phyloP scores from a whole-genome alignment of 1,140 invertebrate genomes.

The Listronotus bonariensis region DNA sequence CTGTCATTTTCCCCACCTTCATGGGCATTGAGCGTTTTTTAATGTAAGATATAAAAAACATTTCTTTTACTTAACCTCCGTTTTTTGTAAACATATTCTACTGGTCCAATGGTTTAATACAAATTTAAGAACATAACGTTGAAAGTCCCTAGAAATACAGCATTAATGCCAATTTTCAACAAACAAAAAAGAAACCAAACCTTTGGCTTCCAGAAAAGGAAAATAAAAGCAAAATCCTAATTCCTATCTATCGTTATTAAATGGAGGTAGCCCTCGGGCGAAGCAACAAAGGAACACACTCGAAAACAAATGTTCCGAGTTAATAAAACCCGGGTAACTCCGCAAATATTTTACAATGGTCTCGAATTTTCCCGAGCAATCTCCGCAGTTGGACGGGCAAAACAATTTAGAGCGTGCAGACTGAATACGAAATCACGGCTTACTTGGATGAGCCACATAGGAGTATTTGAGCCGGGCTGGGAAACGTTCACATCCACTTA shows the following conservation, averaged over 20 bases:
- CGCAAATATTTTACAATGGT: slow-evolving; percentile 39
- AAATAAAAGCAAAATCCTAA: too few relatives aligned
- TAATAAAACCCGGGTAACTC: slow-evolving; percentile 30
- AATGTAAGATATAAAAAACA: too few relatives aligned
- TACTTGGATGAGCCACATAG: slow-evolving; percentile 41
- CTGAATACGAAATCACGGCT: slow-evolving; percentile 49
- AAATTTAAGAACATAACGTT: too few relatives aligned
- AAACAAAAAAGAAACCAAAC: too few relatives aligned
- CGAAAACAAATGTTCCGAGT: slow-evolving; percentile 34
- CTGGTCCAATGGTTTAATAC: neutral
- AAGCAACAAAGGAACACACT: slow-evolving; percentile 21
- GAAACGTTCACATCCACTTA: slow-evolving; percentile 47
- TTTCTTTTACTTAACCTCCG: neutral
- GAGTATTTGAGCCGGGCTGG: slow-evolving; percentile 31
- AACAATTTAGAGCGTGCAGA: slow-evolving; percentile 48
- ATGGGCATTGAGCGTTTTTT: too few relatives aligned
- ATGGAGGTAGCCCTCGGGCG: slow-evolving; percentile 2
- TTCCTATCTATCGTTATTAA: slow-evolving; percentile 1
- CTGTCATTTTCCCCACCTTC: too few relatives aligned
- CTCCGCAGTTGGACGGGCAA: slow-evolving; percentile 45
- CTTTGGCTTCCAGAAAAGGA: too few relatives aligned
- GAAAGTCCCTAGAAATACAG: neutral
- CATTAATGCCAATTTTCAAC: neutral
- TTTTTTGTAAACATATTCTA: neutral
- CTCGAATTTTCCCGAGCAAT: slow-evolving; percentile 40